These are phyloP conservation scores for Psilopsiagon aymara DNA, from an alignment of 2,113 vertebrate genomes.

Conservation along the genomic window DNA sequence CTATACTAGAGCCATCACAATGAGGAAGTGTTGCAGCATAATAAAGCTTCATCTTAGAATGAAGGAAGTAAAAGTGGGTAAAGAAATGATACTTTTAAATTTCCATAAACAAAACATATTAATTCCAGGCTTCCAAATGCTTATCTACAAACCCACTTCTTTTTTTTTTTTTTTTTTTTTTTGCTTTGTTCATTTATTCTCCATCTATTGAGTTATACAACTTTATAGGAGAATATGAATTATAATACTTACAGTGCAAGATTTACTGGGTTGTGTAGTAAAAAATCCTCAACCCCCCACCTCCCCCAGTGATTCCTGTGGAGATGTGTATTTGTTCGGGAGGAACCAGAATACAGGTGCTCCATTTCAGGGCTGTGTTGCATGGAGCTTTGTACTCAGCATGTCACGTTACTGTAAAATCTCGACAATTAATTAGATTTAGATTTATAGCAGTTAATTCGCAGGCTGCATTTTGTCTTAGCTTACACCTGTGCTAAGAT, in stretches of 20 bases:
- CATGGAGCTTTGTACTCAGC: neutral
- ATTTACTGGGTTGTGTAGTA: neutral
- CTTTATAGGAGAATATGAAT: neutral
- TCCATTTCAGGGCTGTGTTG: neutral
- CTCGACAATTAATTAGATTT: constrained; percentile 51
- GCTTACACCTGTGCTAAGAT: constrained; percentile 51
- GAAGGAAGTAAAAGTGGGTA: neutral
- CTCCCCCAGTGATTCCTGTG: neutral
- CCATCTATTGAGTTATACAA: neutral
- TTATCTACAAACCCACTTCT: neutral
- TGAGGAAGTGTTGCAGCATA: constrained; percentile 47
- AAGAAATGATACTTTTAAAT: neutral
- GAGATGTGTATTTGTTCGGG: neutral
- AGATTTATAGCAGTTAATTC: constrained; percentile 53
- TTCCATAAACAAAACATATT: neutral
- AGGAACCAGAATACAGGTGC: constrained; percentile 37
- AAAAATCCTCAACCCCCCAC: neutral
- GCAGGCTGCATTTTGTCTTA: neutral
- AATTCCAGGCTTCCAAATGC: neutral
- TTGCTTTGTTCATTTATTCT: neutral
- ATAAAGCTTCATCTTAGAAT: neutral
- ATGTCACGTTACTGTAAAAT: constrained; percentile 44
- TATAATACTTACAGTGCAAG: neutral
- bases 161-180: neutral
- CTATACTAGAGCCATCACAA: constrained; percentile 13